Conservation (phyloP, 2,888 invertebrate species). For the Acanthoscelides obtectus region DNA sequence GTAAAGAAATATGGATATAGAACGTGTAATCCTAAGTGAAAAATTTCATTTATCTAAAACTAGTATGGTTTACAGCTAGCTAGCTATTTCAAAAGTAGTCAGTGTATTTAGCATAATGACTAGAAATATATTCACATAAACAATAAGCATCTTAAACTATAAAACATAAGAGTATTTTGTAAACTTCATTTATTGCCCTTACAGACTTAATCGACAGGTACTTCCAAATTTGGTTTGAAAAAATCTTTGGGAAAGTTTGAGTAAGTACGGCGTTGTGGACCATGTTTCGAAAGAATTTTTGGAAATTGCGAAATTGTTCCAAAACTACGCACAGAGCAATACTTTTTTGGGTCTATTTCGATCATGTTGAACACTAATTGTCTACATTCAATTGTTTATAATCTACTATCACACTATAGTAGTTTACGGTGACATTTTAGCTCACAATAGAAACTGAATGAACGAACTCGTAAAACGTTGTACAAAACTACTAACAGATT, state of each 20-base stretch:
- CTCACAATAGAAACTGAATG: no score
- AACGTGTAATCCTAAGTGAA: conserved; percentile 4
- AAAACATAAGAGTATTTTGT: not conserved
- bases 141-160: not conserved
- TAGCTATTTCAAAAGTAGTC: not conserved
- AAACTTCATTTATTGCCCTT: not conserved
- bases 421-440: no score
- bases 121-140: not conserved
- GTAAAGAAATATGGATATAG: conserved; percentile 21
- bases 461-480: no score
- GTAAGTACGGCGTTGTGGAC: not conserved
- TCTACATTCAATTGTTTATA: no score
- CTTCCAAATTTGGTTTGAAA: not conserved
- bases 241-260: not conserved
- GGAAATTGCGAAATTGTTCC: not conserved
- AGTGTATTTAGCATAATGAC: not conserved
- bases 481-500: no score
- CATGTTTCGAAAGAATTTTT: not conserved
- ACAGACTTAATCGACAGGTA: not conserved
- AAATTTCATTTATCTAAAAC: not conserved
- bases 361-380: no score
- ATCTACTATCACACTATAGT: no score
- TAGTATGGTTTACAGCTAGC: not conserved
- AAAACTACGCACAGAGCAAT: not conserved
- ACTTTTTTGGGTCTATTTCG: not conserved